Evolutionary conservation across 2,888 invertebrate genomes (phyloP).

Genomic region (Pegoplata infirma): DNA sequence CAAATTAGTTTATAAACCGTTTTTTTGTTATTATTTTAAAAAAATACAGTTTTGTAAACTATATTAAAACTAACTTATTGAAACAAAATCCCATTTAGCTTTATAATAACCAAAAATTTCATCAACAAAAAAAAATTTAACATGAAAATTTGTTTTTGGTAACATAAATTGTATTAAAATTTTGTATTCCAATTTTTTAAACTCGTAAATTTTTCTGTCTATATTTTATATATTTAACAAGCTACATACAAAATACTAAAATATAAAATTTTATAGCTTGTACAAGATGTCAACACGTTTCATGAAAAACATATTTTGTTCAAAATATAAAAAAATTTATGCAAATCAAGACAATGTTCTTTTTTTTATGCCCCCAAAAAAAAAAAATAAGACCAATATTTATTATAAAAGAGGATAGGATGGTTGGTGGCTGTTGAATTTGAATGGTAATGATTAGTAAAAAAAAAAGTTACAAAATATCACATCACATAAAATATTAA

Average conservation of each 20-base stretch:
- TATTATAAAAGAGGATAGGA: background rate
- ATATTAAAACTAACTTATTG: background rate
- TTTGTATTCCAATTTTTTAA: conserved; percentile 6
- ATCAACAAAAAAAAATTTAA: background rate
- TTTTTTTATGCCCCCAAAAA: background rate
- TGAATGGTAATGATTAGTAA: conserved; percentile 25
- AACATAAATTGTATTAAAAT: conserved; percentile 19
- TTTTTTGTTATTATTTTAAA: background rate
- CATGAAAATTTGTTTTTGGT: background rate
- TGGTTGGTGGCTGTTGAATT: background rate
- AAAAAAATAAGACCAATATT: background rate
- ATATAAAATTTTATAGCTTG: conserved; percentile 44
- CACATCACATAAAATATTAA: background rate
- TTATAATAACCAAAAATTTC: background rate
- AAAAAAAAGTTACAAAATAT: conserved; percentile 35
- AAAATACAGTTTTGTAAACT: background rate
- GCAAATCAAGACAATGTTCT: conserved; percentile 30
- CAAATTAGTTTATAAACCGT: background rate
- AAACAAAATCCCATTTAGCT: background rate
- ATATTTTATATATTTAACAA: background rate
- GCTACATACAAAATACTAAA: background rate
- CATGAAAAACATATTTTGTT: conserved; percentile 37
- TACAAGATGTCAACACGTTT: conserved; percentile 54
- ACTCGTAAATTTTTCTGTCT: conserved; percentile 24
- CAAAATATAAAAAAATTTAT: conserved; percentile 39